phyloP scores from a whole-genome alignment of 1,140 invertebrate genomes.

The Trichonephila inaurata region DNA sequence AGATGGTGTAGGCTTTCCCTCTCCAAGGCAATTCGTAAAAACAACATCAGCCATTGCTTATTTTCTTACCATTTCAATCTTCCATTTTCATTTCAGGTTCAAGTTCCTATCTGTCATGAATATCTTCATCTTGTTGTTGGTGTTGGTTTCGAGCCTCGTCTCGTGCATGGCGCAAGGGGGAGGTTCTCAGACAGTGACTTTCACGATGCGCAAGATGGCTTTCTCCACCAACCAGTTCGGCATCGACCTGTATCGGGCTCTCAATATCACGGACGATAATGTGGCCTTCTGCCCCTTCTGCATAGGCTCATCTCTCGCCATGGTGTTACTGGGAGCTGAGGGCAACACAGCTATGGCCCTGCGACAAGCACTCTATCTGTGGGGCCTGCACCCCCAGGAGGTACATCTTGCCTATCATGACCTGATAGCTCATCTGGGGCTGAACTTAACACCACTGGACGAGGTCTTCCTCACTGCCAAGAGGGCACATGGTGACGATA shows the following conservation, averaged over 20 bases:
- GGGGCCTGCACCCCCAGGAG: conserved; percentile 78
- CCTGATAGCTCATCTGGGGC: conserved; percentile 78
- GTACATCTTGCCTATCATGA: conserved; percentile 78
- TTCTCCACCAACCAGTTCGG: conserved; percentile 79
- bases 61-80: background rate
- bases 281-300: conserved; percentile 79
- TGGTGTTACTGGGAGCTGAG: conserved; percentile 78
- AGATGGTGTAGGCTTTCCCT: too few relatives aligned
- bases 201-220: conserved; percentile 78
- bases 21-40: too few relatives aligned
- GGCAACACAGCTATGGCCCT: conserved; percentile 76
- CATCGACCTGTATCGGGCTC: conserved; percentile 78
- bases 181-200: conserved; percentile 74
- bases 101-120: background rate
- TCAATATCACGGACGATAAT: conserved; percentile 71
- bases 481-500: conserved; percentile 13
- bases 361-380: conserved; percentile 78
- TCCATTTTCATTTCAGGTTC: background rate
- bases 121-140: background rate
- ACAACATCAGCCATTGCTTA: too few relatives aligned
- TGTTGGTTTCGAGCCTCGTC: background rate
- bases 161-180: background rate
- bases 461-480: conserved; percentile 30
- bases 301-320: conserved; percentile 78
- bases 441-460: conserved; percentile 75